phyloP scores from a whole-genome alignment of 2,888 invertebrate genomes.

The Aelia acuminata region DNA sequence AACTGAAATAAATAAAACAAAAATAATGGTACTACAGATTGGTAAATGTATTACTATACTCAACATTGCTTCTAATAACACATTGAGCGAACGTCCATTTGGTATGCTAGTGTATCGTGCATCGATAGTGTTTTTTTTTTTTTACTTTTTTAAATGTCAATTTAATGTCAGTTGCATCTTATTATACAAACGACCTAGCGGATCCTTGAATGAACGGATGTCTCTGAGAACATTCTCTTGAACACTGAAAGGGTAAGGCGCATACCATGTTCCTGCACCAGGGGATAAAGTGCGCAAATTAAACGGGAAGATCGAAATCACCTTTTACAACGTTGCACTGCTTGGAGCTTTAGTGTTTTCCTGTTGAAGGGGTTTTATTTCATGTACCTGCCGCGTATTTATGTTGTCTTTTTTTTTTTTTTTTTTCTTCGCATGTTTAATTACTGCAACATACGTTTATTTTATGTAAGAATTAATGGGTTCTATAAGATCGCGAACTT shows the following conservation, averaged over 20 bases:
- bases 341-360: neutral
- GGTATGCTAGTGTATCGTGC: neutral
- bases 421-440: too few species aligned
- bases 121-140: slow-evolving; percentile 5
- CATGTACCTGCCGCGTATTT: neutral
- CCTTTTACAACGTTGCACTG: neutral
- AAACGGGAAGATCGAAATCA: neutral
- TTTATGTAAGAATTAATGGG: too few species aligned
- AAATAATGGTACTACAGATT: too few species aligned
- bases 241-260: neutral
- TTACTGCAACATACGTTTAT: too few species aligned
- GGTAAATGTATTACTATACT: neutral
- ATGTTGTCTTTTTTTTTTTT: too few species aligned
- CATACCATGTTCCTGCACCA: neutral
- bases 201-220: slow-evolving; percentile 49
- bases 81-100: neutral
- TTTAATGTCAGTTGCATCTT: slow-evolving; percentile 48
- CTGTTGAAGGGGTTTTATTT: neutral
- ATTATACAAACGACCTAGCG: slow-evolving; percentile 39
- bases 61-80: neutral
- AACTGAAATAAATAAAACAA: too few species aligned
- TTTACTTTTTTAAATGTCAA: slow-evolving; percentile 20
- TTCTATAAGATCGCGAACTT: too few species aligned
- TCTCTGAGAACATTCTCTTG: neutral
- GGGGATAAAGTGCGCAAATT: neutral